Conservation (phyloP, 1,140 invertebrate genomes). For the Penaeus japonicus region DNA sequence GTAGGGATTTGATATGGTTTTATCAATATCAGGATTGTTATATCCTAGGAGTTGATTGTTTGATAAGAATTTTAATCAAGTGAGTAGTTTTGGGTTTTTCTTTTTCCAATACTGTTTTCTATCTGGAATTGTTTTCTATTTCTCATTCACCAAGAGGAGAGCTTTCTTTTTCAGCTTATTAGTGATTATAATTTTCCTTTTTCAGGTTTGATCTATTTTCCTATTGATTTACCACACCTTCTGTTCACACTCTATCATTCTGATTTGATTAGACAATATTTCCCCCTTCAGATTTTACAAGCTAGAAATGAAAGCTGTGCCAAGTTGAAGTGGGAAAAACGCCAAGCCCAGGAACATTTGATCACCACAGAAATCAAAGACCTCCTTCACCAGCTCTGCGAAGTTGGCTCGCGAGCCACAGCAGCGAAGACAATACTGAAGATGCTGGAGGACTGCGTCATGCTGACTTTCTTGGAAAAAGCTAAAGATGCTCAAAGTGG, state of each 20-base stretch:
- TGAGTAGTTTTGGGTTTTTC: background rate
- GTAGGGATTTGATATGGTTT: too few relatives aligned
- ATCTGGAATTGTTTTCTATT: background rate
- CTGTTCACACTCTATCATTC: background rate
- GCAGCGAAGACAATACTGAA: constrained; percentile 28
- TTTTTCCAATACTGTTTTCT: background rate
- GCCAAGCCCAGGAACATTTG: constrained; percentile 28
- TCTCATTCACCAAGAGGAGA: too few relatives aligned
- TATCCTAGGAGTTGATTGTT: too few relatives aligned
- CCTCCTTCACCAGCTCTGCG: constrained; percentile 36
- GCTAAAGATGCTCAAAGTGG: background rate
- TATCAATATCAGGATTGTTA: too few relatives aligned
- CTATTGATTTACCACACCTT: too few relatives aligned
- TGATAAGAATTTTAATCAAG: too few relatives aligned
- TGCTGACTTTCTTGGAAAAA: constrained; percentile 2
- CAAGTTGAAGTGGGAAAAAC: constrained; percentile 17
- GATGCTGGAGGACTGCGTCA: constrained; percentile 39
- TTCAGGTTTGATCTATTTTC: too few relatives aligned
- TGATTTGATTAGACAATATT: background rate
- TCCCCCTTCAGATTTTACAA: background rate
- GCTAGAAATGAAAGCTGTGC: background rate
- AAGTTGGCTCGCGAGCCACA: background rate
- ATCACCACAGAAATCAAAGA: constrained; percentile 9
- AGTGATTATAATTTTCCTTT: too few relatives aligned
- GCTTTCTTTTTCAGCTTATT: too few relatives aligned